Base-by-base conservation (phyloP, 1,140 invertebrate species). In the Bacillus rossius region DNA sequence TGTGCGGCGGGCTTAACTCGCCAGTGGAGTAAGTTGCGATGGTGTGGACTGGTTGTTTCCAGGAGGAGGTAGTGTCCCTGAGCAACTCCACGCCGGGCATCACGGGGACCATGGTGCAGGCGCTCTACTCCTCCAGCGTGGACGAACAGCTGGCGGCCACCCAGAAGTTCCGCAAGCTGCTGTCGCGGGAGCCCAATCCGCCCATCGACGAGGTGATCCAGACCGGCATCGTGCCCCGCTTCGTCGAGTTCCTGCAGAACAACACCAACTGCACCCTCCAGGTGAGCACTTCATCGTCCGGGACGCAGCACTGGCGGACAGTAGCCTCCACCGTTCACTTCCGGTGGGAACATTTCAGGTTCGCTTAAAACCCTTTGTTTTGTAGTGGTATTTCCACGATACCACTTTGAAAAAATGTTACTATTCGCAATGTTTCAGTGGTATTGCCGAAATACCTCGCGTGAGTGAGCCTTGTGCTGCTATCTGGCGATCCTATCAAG, bases 191-290 rank as follows among this genome's bases (percentile, higher is more conserved):
- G 77, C 96, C 96, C 8, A 96, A 98, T 80, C 96, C 96, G 47
- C 96, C 94, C 1, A 99, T 99, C 67, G 94, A 98, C 77, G 94
- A 98, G 82, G 96, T 99, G n/a, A 98, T 98, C 69, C 81, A 88
- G 66, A 93, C 92, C 54, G 95, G 95, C 66, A 96, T 99, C 70
- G 91, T 99, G 59, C 96, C 95, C 23, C 83, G 86, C 77, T 98
- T 99, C 82, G 94, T 98, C 8, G 87, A 94, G 73, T 97, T 98
- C 77, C 79, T 99, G 43, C 82, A 89, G 69, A 89, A 89, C 74
- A 84, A 87, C 68, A 77, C 77, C 58, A 93, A 96, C 77, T 88
- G 84, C 55, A 91, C 89, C 29, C 75, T 96, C 62, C 92, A 94
- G 81, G 91, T 94, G 75, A 65, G 61, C 51, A 37, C 10, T 34